phyloP scores from a whole-genome alignment of 2,113 vertebrate genomes.

The Neogobius melanostomus region DNA sequence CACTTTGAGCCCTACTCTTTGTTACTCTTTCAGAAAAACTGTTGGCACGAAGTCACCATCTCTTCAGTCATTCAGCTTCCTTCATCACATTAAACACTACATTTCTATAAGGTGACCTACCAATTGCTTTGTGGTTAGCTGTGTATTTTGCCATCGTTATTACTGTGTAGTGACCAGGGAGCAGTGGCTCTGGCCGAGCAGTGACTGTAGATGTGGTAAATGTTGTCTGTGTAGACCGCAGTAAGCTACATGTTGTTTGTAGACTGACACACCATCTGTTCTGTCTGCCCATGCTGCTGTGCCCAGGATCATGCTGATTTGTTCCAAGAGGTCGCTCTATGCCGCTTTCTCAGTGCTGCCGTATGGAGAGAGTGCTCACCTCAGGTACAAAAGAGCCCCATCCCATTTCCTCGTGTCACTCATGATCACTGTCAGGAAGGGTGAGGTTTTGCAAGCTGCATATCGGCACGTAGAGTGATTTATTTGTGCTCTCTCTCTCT shows the following conservation, averaged over 20 bases:
- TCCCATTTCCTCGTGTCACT: constrained; percentile 36
- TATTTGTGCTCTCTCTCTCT: constrained; percentile 4
- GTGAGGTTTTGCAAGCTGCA: neutral
- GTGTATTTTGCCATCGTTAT: neutral
- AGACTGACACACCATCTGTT: constrained; percentile 66
- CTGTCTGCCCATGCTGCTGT: constrained; percentile 73
- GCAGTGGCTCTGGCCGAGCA: too few relatives aligned
- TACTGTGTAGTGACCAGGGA: too few relatives aligned
- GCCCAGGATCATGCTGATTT: constrained; percentile 94
- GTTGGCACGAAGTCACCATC: too few relatives aligned
- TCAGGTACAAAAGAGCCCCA: constrained; percentile 82
- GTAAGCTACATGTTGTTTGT: constrained; percentile 33
- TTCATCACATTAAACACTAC: too few relatives aligned
- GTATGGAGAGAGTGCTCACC: constrained; percentile 87
- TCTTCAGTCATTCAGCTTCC: too few relatives aligned
- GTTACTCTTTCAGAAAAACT: too few relatives aligned
- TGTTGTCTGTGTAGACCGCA: neutral
- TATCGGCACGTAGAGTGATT: constrained; percentile 8
- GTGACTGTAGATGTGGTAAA: neutral
- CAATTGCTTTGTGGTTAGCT: neutral
- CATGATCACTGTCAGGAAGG: constrained; percentile 15
- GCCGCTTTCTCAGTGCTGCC: constrained; percentile 96
- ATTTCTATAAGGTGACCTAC: too few relatives aligned
- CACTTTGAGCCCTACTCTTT: too few relatives aligned
- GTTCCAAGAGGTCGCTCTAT: constrained; percentile 93